phyloP scores from a whole-genome alignment of 2,888 invertebrate genomes.

The Drosophila neonasuta region DNA sequence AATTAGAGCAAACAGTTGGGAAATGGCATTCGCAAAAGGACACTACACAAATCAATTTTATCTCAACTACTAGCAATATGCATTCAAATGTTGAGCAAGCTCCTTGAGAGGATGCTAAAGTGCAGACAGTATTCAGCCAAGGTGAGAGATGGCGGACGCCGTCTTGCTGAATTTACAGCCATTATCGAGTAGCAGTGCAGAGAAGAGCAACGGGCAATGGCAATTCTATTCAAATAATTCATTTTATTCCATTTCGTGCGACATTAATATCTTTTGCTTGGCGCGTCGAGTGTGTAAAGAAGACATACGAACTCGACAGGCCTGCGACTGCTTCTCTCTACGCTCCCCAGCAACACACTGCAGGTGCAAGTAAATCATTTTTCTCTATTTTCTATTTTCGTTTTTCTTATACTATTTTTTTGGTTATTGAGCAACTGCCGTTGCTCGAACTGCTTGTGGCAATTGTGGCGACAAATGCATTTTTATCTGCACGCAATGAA shows the following conservation, averaged over 20 bases:
- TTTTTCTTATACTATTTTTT: conserved; percentile 12
- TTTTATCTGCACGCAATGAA: conserved; percentile 79
- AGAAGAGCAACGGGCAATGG: conserved; percentile 62
- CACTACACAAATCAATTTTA: conserved; percentile 79
- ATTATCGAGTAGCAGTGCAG: conserved; percentile 66
- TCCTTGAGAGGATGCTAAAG: conserved; percentile 15
- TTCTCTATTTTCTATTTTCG: conserved; percentile 30
- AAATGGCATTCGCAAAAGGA: conserved; percentile 4
- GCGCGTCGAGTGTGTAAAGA: conserved; percentile 69
- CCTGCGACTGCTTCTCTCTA: conserved; percentile 22
- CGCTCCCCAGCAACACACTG: conserved; percentile 20
- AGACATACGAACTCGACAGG: conserved; percentile 68
- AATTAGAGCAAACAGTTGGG: conserved; percentile 53
- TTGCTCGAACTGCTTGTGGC: conserved; percentile 59
- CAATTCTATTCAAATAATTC: conserved; percentile 79
- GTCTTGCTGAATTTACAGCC: conserved; percentile 67
- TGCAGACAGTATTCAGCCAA: not conserved
- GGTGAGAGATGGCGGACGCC: conserved; percentile 27
- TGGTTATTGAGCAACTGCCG: conserved; percentile 14
- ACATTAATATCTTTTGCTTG: conserved; percentile 75
- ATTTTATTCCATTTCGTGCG: conserved; percentile 77
- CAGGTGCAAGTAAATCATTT: conserved; percentile 79
- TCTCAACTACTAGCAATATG: conserved; percentile 74
- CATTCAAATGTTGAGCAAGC: conserved; percentile 64
- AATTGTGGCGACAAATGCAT: conserved; percentile 78